Evolutionary conservation across 2,888 invertebrate genomes (phyloP), one percentile per base, ranked within the genome.

Genomic region (Agonopterix arenella): DNA sequence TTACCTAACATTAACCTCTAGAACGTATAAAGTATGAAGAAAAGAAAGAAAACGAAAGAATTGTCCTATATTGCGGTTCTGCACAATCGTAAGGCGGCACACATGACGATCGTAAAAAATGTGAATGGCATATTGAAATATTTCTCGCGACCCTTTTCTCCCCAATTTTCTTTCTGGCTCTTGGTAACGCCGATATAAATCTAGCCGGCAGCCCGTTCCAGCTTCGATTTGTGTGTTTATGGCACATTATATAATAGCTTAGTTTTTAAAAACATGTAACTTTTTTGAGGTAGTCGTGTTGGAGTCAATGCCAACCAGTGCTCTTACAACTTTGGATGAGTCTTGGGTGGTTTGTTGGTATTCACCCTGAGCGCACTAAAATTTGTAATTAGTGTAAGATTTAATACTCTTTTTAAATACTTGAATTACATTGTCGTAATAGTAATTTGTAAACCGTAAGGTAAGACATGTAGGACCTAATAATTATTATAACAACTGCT

Each of bases 61-160:
- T 68, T 62, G 68, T 57, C 68, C 73, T 73, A 84, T 82, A 80
- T 83, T 81, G 82, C 70, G 82, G 82, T 76, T 72, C 68, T 54
- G 66, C 70, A 70, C 76, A 82, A 78, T 77, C 80, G 76, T 72
- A 74, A 73, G 76, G 77, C 72, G 69, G 68, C 79, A 72, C 83
- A 78, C 80, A 83, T 77, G 78, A 76, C 75, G 80, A 75, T 83
- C 84, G 80, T 85, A 84, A 83, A 83, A 83, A 84, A 84, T 81
- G 78, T 73, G 81, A 83, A 84, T 80, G 78, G 84, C 80, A 82
- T 86, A 84, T 86, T 84, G 84, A 84, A 85, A 85, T 84, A 84
- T 85, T 84, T 76, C 72, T 66, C 75, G 74, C 73, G 82, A 83
- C 84, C 83, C 81, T 81, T 81, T 78, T 73, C 65, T 66, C 73